Conservation (phyloP, 2,888 invertebrate species). For the Eumerus sabulonum region DNA sequence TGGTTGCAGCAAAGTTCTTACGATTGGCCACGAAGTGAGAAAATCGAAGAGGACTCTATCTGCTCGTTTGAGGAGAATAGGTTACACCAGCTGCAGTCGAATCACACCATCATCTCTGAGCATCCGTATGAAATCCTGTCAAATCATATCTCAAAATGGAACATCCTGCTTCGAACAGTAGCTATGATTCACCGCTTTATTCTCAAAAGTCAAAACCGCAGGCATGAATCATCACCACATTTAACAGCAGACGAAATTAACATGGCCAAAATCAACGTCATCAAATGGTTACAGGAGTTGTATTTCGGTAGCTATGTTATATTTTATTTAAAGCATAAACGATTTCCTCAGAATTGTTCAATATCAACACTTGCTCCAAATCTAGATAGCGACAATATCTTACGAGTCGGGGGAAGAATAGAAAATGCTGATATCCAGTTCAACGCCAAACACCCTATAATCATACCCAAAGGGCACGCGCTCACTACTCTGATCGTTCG, state of each 20-base stretch:
- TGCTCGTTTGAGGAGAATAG: too few relatives aligned
- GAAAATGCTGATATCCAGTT: constrained; percentile 9
- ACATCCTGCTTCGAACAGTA: constrained; percentile 1
- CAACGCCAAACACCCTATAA: constrained; percentile 30
- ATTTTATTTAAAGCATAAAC: not conserved
- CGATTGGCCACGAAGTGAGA: not conserved
- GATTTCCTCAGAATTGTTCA: not conserved
- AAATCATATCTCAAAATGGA: constrained; percentile 9
- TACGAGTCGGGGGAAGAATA: constrained; percentile 10
- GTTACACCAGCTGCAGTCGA: too few relatives aligned
- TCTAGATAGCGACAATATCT: not conserved
- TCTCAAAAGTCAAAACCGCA: not conserved
- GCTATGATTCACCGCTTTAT: constrained; percentile 12
- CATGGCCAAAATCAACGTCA: not conserved
- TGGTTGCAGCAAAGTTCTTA: constrained; percentile 24
- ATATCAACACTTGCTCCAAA: not conserved
- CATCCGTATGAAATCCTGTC: constrained; percentile 6
- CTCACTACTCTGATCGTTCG: not conserved
- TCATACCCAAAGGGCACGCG: too few relatives aligned
- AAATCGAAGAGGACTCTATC: not conserved
- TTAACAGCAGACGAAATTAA: not conserved
- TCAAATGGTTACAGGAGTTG: constrained; percentile 6
- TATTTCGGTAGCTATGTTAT: constrained; percentile 7
- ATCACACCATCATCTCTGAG: not conserved
- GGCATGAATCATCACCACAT: too few relatives aligned